These are phyloP conservation scores for Lepidostoma basale DNA, from an alignment of 1,140 invertebrate species.

Conservation along the genomic window DNA sequence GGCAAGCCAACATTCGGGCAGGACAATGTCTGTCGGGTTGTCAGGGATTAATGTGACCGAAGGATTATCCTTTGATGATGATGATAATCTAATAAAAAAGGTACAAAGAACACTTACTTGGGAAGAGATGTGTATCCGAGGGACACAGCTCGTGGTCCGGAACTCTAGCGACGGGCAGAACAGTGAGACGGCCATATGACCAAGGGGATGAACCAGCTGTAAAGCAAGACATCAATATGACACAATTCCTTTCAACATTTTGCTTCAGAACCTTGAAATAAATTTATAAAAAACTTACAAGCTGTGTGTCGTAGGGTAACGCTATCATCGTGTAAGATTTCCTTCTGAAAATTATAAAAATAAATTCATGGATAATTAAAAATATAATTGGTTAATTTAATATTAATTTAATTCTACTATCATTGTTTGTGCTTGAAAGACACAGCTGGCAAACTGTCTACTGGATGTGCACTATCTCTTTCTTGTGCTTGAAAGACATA, in stretches of 20 bases:
- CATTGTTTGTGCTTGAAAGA: no score
- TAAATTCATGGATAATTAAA: no score
- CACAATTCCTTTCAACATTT: neutral
- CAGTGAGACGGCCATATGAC: conserved; percentile 37
- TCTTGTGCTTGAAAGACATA: no score
- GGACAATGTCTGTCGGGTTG: no score
- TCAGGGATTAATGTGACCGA: no score
- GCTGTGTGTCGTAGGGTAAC: conserved; percentile 29
- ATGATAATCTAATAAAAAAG: no score
- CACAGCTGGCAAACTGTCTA: no score
- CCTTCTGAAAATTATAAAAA: conserved; percentile 43
- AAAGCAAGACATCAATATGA: neutral
- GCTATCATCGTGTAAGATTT: conserved; percentile 36
- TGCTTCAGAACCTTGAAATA: neutral
- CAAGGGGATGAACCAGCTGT: conserved; percentile 34
- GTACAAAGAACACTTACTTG: conserved; percentile 17
- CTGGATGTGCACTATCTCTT: no score
- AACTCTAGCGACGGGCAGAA: conserved; percentile 38
- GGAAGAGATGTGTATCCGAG: conserved; percentile 31
- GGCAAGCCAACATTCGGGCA: no score
- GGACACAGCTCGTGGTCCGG: conserved; percentile 42
- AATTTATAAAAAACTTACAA: conserved; percentile 26
- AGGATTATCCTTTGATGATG: no score
- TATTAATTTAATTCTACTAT: no score
- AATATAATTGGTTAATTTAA: no score